Conservation (phyloP, 2,113 vertebrate genomes). For the Dryoscopus gambensis region DNA sequence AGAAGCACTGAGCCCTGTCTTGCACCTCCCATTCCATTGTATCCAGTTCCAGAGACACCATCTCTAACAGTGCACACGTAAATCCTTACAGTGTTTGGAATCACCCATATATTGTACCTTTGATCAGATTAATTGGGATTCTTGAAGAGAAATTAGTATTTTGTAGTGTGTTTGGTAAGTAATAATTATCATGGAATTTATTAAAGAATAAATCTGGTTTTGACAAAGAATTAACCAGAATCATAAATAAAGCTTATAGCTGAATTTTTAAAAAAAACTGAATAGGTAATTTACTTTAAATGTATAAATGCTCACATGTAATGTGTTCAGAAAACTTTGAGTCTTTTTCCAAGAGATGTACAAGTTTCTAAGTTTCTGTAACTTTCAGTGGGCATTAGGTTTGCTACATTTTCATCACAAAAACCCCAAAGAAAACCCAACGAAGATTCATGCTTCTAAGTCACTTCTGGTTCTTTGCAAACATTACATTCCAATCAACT, state of each 20-base stretch:
- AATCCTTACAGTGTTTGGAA: not conserved
- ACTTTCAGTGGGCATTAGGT: not conserved
- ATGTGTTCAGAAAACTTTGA: not conserved
- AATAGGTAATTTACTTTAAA: not conserved
- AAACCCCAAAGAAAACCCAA: not conserved
- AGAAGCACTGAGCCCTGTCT: not conserved
- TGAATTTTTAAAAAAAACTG: not conserved
- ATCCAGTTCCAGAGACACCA: not conserved
- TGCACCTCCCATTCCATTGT: not conserved
- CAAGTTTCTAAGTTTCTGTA: not conserved
- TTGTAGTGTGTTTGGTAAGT: not conserved
- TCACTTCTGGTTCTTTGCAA: not conserved
- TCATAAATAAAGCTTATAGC: not conserved
- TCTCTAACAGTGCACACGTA: fast-evolving
- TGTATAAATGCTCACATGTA: not conserved
- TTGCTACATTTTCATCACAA: not conserved
- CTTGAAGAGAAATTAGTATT: not conserved
- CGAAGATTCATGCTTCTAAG: not conserved
- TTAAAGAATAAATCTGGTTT: not conserved
- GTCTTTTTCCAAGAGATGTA: not conserved
- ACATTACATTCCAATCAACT: not conserved
- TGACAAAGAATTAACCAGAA: not conserved
- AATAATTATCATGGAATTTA: not conserved
- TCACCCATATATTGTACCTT: not conserved
- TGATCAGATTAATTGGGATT: not conserved